Base-by-base conservation (phyloP, 2,797 vertebrate species). In the Loris lydekkerianus region DNA sequence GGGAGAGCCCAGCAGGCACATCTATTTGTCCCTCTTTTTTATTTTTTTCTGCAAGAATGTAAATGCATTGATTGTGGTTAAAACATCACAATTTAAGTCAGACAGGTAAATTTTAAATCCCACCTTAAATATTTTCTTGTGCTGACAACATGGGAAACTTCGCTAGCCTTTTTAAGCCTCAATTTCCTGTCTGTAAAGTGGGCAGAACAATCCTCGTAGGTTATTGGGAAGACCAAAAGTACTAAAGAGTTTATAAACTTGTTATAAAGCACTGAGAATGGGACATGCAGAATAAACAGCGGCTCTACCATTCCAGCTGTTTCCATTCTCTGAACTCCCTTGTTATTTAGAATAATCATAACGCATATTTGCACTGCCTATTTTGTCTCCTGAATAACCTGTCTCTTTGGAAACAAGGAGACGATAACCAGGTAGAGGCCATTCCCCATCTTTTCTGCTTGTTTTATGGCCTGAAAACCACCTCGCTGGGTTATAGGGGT, bases 311-410 rank as follows among this genome's bases (percentile, higher is more conserved):
- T 43, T 43, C 76, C 5, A 37, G 9, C 34, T 84, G n/a, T 70
- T 92, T 58, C 83, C 10, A 27, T 53, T 87, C 40, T 85, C 53
- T 37, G 72, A 76, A 13, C 23, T 72, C 84, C 25, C 78, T 29
- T n/a, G 65, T 27, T 61, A 60, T 21, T 93, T 80, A 10, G 65
- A 56, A 34, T 37, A 75, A 84, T 70, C 69, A 61, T 25, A 21
- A 58, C 23, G 76, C 23, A 5, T 56, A 46, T 56, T 25, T 81
- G 34, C 73, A 31, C 21, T 25, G 4, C 58, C 29, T n/a, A 46
- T 80, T 91, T 93, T 65, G 11, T 77, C 25, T 95, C 63, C 65
- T 37, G 21, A 43, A 34, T 73, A 76, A 76, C 31, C 83, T 93
- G 46, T 85, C 23, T 92, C 65, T 70, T 88, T 81, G 34, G 53